phyloP scores from a whole-genome alignment of 2,888 invertebrate species.

The Lasius platythorax region DNA sequence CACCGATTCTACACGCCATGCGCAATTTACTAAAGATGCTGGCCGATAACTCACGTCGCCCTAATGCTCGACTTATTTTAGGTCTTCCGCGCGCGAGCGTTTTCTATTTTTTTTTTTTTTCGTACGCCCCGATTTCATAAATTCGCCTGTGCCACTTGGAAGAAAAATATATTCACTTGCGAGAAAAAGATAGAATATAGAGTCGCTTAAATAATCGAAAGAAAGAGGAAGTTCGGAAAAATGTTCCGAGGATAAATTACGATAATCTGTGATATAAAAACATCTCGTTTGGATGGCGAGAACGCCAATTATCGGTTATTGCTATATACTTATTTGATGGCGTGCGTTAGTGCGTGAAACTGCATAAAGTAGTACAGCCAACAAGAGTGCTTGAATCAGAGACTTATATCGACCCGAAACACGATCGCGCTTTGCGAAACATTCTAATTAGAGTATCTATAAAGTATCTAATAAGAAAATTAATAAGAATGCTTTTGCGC shows the following conservation, averaged over 20 bases:
- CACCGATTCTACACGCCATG: slow-evolving; percentile 28
- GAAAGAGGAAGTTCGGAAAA: background rate
- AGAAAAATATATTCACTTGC: background rate
- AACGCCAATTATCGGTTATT: background rate
- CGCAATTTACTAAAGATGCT: slow-evolving; percentile 42
- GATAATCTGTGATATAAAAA: background rate
- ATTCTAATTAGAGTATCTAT: background rate
- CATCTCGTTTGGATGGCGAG: slow-evolving; percentile 5
- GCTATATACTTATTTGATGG: background rate
- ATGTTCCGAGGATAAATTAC: background rate
- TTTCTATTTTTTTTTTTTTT: slow-evolving; percentile 48
- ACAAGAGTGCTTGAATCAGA: background rate
- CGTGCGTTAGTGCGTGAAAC: slow-evolving; percentile 1
- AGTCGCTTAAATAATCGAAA: background rate
- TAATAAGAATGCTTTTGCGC: background rate
- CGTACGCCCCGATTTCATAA: slow-evolving; percentile 57
- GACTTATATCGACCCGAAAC: background rate
- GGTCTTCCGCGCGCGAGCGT: slow-evolving; percentile 10
- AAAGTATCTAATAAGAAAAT: slow-evolving; percentile 1
- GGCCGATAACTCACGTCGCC: slow-evolving; percentile 56
- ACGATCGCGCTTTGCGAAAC: background rate
- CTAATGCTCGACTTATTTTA: slow-evolving; percentile 59
- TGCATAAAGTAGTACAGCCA: background rate
- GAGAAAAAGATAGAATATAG: background rate
- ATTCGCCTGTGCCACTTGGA: background rate